Conservation (phyloP, 2,113 vertebrate species). For the Probosciger aterrimus region DNA sequence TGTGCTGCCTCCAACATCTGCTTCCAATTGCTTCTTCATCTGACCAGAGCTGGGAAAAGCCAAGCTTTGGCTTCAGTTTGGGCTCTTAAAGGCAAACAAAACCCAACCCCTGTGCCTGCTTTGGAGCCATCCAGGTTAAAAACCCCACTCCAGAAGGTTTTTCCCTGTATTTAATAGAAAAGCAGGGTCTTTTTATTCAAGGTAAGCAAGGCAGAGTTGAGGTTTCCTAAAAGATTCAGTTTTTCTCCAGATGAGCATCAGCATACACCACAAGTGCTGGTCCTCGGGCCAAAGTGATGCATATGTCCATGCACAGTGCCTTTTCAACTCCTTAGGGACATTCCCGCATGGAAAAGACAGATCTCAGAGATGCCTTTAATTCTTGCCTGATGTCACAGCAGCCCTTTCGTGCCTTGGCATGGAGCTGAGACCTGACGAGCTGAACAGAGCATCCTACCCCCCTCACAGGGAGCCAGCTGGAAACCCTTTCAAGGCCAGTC, state of each 20-base stretch:
- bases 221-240: not conserved
- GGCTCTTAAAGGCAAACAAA: constrained; percentile 50
- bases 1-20: constrained; percentile 50
- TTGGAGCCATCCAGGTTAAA: not conserved
- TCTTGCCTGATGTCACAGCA: fast-evolving
- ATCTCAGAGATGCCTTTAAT: not conserved
- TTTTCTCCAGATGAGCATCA: not conserved
- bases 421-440: not conserved
- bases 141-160: not conserved
- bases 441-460: not conserved
- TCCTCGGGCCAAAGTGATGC: not conserved
- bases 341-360: fast-evolving
- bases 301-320: fast-evolving
- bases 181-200: not conserved
- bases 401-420: fast-evolving
- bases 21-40: constrained; percentile 53
- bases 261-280: fast-evolving
- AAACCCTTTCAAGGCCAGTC: not conserved
- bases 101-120: not conserved
- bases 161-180: not conserved
- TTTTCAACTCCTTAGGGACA: not conserved
- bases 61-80: not conserved
- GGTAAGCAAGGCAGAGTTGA: not conserved
- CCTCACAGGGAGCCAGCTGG: not conserved
- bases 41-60: constrained; percentile 50